Base-by-base conservation (phyloP, 2,113 vertebrate species). In the Falco punctatus region DNA sequence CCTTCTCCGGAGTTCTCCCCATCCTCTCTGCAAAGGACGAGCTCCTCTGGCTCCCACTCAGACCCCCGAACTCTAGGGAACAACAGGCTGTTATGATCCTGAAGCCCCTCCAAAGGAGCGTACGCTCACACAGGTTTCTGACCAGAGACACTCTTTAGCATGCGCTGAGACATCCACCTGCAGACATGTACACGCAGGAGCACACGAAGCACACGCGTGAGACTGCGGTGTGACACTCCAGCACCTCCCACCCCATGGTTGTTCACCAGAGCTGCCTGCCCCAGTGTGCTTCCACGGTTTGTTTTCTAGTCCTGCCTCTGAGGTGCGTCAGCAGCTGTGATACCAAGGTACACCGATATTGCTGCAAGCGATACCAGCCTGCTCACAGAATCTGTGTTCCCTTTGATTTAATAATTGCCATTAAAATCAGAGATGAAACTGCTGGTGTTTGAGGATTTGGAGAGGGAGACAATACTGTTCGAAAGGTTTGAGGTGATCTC, bases 11-110 rank as follows among this genome's bases (percentile, higher is more conserved):
- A 97, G 92, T 92, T 93, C 95, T 89, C 97, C 97, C 30, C 97
- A 93, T 77, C 96, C 96, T 82, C 95, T 95, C 94, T 96, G 97
- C 95, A 98, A 98, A 96, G 98, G 97, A 97, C 96, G 96, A 96
- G 99, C 99, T 38, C 99, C 99, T 74, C 98, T 99, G 97, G 99
- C 99, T 97, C 99, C 99, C 69, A 98, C 98, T 32, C 98, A 98
- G 92, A 99, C 99, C 21, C 99, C 99, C 1, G 99, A 99, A 97
- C 98, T 99, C 95, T 99, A 98, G 99, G 97, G 96, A 97, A 84
- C 92, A 88, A 72, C 19, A 73, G n/a, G 32, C 61, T 81, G 32
- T 32, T 71, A 81, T 86, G 58, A 87, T 81, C 86, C 59, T 0
- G 2, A 84, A 81, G 64, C 59, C 74, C 58, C 49, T 69, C 49